Percentiles rank a stretch among this genome's conserved stretches.
These are phyloP conservation scores for Saimiri boliviensis DNA, from an alignment of 2,113 vertebrate genomes.

Conservation along the genomic window DNA sequence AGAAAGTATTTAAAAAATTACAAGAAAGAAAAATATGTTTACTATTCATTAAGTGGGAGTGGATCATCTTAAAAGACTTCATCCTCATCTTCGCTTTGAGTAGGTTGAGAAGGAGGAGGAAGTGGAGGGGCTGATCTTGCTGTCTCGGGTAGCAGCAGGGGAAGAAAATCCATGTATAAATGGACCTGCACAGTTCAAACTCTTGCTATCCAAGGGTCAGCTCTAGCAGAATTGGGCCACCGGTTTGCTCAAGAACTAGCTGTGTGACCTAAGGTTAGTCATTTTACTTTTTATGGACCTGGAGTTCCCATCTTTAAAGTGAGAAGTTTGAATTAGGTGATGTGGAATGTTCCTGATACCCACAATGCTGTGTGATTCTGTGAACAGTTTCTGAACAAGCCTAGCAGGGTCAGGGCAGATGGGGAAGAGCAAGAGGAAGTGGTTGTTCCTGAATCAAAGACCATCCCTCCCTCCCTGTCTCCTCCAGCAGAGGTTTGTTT, in stretches of 20 bases:
- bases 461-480: neutral
- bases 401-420: too few relatives aligned
- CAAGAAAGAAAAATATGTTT: neutral
- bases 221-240: neutral
- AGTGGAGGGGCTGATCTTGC: neutral
- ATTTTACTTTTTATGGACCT: neutral
- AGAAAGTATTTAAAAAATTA: neutral
- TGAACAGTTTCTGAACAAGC: neutral
- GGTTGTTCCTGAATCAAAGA: neutral
- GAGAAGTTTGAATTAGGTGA: neutral
- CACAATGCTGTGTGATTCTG: neutral
- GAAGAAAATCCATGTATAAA: neutral
- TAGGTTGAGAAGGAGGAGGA: neutral
- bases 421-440: constrained; percentile 1
- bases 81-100: neutral
- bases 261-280: neutral
- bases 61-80: neutral
- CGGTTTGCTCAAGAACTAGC: neutral
- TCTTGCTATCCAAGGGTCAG: neutral
- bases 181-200: neutral
- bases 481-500: constrained; percentile 14
- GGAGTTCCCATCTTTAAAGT: neutral
- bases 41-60: neutral
- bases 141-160: neutral
- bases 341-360: neutral